Conservation (phyloP, 2,797 vertebrate species). For the Danionella dracula region DNA sequence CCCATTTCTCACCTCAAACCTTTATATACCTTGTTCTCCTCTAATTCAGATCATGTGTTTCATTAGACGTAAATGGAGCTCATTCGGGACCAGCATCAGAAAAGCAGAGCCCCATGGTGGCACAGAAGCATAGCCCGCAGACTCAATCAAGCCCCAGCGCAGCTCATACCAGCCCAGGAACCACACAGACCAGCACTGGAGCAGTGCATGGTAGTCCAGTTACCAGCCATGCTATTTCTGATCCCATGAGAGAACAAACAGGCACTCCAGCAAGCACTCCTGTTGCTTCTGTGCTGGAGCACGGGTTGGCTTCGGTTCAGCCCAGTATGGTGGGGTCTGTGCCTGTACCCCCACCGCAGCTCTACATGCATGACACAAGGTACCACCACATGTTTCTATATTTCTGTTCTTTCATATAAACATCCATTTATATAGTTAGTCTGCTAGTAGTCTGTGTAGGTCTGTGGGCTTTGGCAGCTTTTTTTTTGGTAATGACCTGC, state of each 20-base stretch:
- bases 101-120: slow-evolving; percentile 97
- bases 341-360: slow-evolving; percentile 80
- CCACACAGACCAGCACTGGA: slow-evolving; percentile 53
- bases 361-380: slow-evolving; percentile 96
- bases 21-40: no score
- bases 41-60: background rate
- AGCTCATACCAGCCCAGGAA: slow-evolving; percentile 62
- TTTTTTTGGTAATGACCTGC: no score
- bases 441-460: no score
- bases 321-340: slow-evolving; percentile 64
- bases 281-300: slow-evolving; percentile 42
- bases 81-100: slow-evolving; percentile 91
- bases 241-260: no score
- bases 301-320: slow-evolving; percentile 66
- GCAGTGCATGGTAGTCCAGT: slow-evolving; percentile 50
- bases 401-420: no score
- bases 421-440: no score
- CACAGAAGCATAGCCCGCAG: slow-evolving; percentile 88
- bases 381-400: slow-evolving; percentile 61
- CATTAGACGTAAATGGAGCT: slow-evolving; percentile 81
- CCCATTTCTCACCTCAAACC: background rate
- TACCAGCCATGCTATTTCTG: no score
- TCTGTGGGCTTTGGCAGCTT: no score
- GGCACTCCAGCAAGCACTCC: slow-evolving; percentile 51
- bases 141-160: slow-evolving; percentile 84